Evolutionary conservation across 2,888 invertebrate genomes (phyloP).

Genomic region (Galeruca laticollis): DNA sequence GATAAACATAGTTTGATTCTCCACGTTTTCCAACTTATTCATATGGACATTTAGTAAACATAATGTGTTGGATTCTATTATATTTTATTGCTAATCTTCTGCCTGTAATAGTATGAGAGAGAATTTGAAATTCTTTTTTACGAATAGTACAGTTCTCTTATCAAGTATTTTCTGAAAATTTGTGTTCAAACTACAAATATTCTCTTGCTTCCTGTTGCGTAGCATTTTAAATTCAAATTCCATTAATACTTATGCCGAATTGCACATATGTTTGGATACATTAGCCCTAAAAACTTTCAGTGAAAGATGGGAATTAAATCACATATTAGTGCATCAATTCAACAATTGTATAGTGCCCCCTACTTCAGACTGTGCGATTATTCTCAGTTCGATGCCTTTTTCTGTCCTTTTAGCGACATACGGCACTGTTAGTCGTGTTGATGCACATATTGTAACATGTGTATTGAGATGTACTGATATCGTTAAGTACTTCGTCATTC

Average conservation of each 20-base stretch:
- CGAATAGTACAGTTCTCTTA: too few relatives aligned
- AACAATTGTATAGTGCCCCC: conserved; percentile 32
- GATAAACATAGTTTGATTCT: too few relatives aligned
- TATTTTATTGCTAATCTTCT: too few relatives aligned
- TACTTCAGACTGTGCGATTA: conserved; percentile 42
- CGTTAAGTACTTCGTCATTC: conserved; percentile 42
- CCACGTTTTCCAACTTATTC: too few relatives aligned
- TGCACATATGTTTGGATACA: conserved; percentile 3
- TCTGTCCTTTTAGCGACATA: conserved; percentile 53
- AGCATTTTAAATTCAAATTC: too few relatives aligned
- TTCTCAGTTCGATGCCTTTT: conserved; percentile 53
- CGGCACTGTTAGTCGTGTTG: conserved; percentile 44
- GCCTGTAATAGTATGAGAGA: too few relatives aligned
- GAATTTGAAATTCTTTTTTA: too few relatives aligned
- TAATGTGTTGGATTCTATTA: too few relatives aligned
- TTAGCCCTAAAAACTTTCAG: neutral
- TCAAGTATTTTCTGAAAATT: too few relatives aligned
- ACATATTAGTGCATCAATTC: conserved; percentile 27
- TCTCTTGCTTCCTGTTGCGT: too few relatives aligned
- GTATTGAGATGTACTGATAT: conserved; percentile 48
- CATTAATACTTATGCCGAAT: neutral
- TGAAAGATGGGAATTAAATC: conserved; percentile 35
- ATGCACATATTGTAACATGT: conserved; percentile 48
- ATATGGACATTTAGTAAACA: too few relatives aligned
- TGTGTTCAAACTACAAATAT: too few relatives aligned